Conservation (phyloP, 2,888 invertebrate species). For the Coronaproctus castanopsis region DNA sequence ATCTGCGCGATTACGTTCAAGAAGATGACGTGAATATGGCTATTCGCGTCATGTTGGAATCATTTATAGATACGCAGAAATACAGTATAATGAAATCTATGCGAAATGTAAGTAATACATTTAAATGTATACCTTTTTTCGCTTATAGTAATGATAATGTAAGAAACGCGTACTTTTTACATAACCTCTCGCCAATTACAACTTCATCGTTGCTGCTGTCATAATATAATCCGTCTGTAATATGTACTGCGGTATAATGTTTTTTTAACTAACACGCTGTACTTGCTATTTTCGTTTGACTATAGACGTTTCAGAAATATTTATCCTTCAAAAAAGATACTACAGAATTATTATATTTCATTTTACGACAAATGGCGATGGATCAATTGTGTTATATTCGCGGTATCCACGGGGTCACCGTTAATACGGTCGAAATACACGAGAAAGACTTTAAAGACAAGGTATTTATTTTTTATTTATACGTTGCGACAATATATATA, state of each 20-base stretch:
- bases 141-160: too few relatives aligned
- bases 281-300: constrained; percentile 17
- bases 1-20: constrained; percentile 67
- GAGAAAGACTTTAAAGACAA: constrained; percentile 64
- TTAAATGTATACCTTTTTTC: too few relatives aligned
- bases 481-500: too few relatives aligned
- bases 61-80: constrained; percentile 96
- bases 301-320: constrained; percentile 80
- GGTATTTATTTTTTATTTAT: constrained; percentile 26
- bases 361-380: constrained; percentile 75
- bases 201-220: too few relatives aligned
- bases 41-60: constrained; percentile 89
- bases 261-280: too few relatives aligned
- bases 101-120: constrained; percentile 48
- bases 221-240: too few relatives aligned
- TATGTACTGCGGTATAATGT: too few relatives aligned
- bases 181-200: too few relatives aligned
- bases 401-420: constrained; percentile 39
- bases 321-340: constrained; percentile 86
- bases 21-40: constrained; percentile 97
- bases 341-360: constrained; percentile 84
- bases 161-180: too few relatives aligned
- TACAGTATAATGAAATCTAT: constrained; percentile 94
- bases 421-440: constrained; percentile 52
- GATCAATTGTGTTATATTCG: constrained; percentile 75